These are phyloP conservation scores for Drosophila biarmipes DNA, from an alignment of 1,140 invertebrate genomes.

Conservation along the genomic window DNA sequence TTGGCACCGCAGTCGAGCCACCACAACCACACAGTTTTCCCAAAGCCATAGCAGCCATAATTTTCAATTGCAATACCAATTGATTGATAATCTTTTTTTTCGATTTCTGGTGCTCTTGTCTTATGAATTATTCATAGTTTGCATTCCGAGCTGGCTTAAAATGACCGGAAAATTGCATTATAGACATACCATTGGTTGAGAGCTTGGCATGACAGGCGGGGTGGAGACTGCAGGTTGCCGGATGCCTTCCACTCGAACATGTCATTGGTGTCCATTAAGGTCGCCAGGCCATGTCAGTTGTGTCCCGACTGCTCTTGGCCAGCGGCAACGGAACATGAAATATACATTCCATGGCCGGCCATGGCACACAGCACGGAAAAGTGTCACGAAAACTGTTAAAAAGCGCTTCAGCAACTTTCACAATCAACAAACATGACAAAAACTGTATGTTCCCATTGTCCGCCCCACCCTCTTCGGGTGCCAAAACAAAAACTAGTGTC, in stretches of 20 bases:
- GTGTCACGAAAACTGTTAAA: constrained; percentile 80
- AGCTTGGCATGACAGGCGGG: constrained; percentile 17
- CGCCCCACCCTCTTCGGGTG: constrained; percentile 8
- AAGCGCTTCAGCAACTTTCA: constrained; percentile 80
- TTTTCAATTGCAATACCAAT: constrained; percentile 53
- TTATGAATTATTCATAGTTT: constrained; percentile 50
- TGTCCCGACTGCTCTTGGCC: constrained; percentile 27
- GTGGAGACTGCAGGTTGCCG: background rate
- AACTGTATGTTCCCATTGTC: constrained; percentile 55
- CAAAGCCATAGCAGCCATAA: constrained; percentile 42
- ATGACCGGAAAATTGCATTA: constrained; percentile 69
- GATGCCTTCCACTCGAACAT: constrained; percentile 41
- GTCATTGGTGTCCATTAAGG: constrained; percentile 59
- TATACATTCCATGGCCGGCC: constrained; percentile 40
- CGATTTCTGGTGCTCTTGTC: constrained; percentile 17
- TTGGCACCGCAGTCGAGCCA: constrained; percentile 26
- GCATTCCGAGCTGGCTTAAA: constrained; percentile 55
- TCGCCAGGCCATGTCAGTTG: constrained; percentile 35
- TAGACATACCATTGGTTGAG: constrained; percentile 10
- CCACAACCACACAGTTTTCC: constrained; percentile 14
- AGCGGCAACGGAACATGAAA: constrained; percentile 42
- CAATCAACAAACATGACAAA: constrained; percentile 82
- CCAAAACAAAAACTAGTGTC: constrained; percentile 71
- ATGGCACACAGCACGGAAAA: constrained; percentile 32
- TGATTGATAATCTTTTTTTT: constrained; percentile 55